Evolutionary conservation across 2,797 vertebrate genomes (phyloP).

Genomic region (Balearica regulorum): DNA sequence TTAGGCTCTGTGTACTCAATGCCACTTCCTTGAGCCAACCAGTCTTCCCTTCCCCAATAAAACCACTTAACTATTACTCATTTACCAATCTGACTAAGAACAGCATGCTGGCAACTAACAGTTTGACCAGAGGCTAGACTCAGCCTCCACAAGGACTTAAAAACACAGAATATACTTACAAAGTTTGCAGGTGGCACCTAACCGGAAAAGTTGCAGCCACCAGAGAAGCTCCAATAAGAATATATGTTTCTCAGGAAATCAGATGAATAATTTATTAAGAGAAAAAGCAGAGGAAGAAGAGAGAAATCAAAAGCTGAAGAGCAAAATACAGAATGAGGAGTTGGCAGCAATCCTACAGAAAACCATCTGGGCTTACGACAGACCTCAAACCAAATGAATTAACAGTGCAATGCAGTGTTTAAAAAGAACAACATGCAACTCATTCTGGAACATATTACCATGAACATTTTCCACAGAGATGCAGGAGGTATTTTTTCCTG

Average conservation of each 20-base stretch:
- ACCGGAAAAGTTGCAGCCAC: neutral
- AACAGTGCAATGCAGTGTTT: conserved; percentile 46
- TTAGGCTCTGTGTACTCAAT: neutral
- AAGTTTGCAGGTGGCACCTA: neutral
- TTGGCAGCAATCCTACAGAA: conserved; percentile 38
- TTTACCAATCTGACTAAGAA: conserved; percentile 22
- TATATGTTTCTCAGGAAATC: neutral
- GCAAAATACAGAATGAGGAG: neutral
- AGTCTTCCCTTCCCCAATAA: neutral
- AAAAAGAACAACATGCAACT: neutral
- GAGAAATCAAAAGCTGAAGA: neutral
- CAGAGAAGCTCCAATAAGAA: neutral
- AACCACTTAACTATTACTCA: conserved; percentile 41
- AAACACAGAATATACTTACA: neutral
- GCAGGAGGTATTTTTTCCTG: neutral
- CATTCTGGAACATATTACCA: conserved; percentile 36
- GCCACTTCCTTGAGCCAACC: neutral
- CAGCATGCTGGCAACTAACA: neutral
- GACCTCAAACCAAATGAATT: conserved; percentile 52
- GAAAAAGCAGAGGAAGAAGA: neutral
- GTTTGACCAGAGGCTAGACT: neutral
- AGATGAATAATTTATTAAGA: neutral
- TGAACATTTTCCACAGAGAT: conserved; percentile 8
- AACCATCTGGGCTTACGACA: conserved; percentile 49
- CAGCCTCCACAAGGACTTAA: neutral